A percentile compares a stretch with the other conserved stretches of the same genome.
Conservation (phyloP, 2,797 vertebrate genomes). For the Oceanodroma leucorhoa region DNA sequence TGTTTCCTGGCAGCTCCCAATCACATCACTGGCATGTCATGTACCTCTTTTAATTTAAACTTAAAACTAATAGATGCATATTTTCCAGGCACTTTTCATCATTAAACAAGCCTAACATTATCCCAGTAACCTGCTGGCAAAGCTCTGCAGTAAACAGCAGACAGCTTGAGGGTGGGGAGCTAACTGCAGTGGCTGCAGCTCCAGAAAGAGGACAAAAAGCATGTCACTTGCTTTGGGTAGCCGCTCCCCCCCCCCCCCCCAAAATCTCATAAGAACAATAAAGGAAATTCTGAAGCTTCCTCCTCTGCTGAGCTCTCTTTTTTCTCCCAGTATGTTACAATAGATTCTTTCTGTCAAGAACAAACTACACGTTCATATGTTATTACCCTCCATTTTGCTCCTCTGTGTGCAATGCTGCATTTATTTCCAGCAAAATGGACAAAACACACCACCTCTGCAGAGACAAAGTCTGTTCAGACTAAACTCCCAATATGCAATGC, state of each 20-base stretch:
- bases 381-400: neutral
- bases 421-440: neutral
- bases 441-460: neutral
- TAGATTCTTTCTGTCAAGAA: neutral
- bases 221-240: neutral
- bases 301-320: neutral
- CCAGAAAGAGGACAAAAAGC: conserved; percentile 4
- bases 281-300: neutral
- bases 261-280: neutral
- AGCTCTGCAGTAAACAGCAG: neutral
- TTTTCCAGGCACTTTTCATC: neutral
- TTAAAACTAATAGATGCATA: neutral
- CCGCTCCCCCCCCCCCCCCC: neutral
- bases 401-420: neutral
- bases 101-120: neutral
- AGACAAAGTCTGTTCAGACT: neutral
- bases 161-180: neutral
- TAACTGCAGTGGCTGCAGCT: conserved; percentile 23
- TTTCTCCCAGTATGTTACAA: neutral
- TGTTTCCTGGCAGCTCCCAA: neutral
- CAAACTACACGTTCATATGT: neutral
- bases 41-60: neutral
- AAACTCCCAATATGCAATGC: neutral
- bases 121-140: neutral
- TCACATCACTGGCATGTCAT: neutral